These are phyloP conservation scores for Xestia rhomboidea DNA, from an alignment of 2,888 invertebrate species.

Conservation along the genomic window DNA sequence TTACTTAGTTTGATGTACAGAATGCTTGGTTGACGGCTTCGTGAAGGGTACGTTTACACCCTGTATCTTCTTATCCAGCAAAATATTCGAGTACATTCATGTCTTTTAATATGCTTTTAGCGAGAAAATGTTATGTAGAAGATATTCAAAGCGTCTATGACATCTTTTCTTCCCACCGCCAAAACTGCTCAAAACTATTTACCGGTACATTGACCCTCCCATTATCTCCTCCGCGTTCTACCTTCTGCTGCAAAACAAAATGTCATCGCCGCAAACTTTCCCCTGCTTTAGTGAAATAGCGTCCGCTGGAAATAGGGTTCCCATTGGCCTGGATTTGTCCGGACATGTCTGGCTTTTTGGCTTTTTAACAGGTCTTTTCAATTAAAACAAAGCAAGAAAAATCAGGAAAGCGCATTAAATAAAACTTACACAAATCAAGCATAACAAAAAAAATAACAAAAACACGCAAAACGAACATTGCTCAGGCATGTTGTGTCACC, in stretches of 20 bases:
- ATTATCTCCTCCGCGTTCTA: not conserved
- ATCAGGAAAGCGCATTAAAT: not conserved
- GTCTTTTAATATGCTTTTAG: not conserved
- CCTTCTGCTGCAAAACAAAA: conserved; percentile 32
- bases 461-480: not conserved
- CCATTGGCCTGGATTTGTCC: not conserved
- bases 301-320: not conserved
- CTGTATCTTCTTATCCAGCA: no score
- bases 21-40: no score
- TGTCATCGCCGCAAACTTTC: conserved; percentile 36
- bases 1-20: no score
- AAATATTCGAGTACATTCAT: no score
- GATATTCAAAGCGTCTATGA: not conserved
- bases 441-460: not conserved
- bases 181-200: conserved; percentile 1
- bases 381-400: not conserved
- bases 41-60: no score
- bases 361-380: not conserved
- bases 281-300: conserved; percentile 3
- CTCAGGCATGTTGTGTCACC: no score
- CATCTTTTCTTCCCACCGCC: not conserved
- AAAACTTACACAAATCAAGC: not conserved
- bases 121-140: not conserved
- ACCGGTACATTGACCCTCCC: conserved; percentile 10
- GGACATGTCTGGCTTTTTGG: not conserved